A percentile compares a stretch with the other conserved stretches of the same genome.
These are phyloP conservation scores for Cardiocondyla obscurior DNA, from an alignment of 1,140 invertebrate species.

Conservation along the genomic window DNA sequence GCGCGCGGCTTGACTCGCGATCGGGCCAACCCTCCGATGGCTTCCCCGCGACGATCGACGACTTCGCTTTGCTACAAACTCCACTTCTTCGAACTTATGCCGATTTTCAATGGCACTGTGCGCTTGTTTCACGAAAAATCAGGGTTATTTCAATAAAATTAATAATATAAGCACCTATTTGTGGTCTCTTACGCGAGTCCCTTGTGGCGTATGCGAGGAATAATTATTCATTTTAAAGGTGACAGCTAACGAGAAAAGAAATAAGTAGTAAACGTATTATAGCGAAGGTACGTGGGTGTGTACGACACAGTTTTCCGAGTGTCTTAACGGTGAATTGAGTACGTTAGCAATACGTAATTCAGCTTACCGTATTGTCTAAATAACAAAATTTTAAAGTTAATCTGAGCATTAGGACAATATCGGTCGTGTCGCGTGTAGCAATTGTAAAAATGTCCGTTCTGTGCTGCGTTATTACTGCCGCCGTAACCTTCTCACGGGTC, in stretches of 20 bases:
- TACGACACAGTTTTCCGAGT: not conserved
- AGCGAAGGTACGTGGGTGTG: no score
- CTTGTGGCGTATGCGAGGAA: not conserved
- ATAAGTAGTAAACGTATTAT: not conserved
- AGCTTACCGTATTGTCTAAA: not conserved
- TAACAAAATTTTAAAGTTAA: not conserved
- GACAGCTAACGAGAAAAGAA: not conserved
- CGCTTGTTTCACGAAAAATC: not conserved
- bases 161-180: not conserved
- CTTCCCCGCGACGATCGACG: not conserved
- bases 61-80: not conserved
- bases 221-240: not conserved
- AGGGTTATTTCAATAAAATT: not conserved
- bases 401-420: not conserved
- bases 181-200: not conserved
- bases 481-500: constrained; percentile 14
- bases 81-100: not conserved
- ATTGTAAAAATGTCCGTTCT: constrained; percentile 4
- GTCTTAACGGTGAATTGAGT: not conserved
- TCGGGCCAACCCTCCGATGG: constrained; percentile 1
- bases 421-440: not conserved
- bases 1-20: constrained; percentile 7
- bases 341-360: not conserved
- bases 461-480: not conserved
- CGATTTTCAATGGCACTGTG: constrained; percentile 16